Evolutionary conservation across 2,113 vertebrate genomes (phyloP), one percentile per base, ranked within the genome.

Genomic region (Vombatus ursinus): DNA sequence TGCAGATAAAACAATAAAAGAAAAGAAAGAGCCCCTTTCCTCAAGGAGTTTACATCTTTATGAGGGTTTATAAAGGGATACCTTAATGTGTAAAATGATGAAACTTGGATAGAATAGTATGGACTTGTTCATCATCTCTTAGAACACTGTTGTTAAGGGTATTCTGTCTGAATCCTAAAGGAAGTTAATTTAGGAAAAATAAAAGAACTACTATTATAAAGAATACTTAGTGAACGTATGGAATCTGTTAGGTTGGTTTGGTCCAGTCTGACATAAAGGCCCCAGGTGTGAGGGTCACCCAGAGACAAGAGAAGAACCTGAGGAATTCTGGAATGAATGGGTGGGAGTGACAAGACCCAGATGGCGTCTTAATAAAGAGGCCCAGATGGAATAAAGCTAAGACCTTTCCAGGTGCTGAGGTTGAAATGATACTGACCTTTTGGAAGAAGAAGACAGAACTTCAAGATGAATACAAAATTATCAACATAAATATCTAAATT

Each of bases 361-460:
- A 84, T 84, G 68, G 68, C 44, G 68, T 44, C 37, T 84, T 44
- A 84, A 84, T 44, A n/a, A 84, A 84, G n/a, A 84, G n/a, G 68
- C 0, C 68, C 68, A 84, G 68, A 84, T 84, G 68, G n/a, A 84
- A 84, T 84, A 44, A 44, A 44, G n/a, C n/a, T 84, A 84, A 44
- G 68, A 84, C n/a, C 7, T 44, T 84, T 84, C 68, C 68, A 84
- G 68, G 68, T 84, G 68, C 37, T 8, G 19, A 44, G n/a, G n/a
- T 84, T 84, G n/a, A 84, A 84, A 84, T 84, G 68, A 84, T 84
- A 44, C n/a, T 84, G 68, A 84, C 68, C 68, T 84, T 77, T 84
- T 77, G n/a, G 68, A 84, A 84, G 68, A 84, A 84, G 68, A 84
- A 84, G n/a, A 84, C 68, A 84, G 68, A 84, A 84, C 68, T 84